Conservation (phyloP, 2,797 vertebrate species). For the Alosa sapidissima region DNA sequence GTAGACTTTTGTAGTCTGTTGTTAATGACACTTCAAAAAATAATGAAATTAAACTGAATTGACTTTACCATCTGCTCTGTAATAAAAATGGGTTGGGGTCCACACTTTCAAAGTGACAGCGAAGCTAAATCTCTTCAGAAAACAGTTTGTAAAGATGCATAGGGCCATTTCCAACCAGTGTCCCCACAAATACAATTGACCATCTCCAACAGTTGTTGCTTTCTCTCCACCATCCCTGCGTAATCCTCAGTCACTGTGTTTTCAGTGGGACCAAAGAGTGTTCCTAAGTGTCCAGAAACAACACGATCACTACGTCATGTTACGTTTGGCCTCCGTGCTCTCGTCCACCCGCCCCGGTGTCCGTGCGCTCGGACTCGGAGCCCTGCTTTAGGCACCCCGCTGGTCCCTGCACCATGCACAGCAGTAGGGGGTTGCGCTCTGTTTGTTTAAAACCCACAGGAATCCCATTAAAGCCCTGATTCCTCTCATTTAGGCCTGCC, state of each 20-base stretch:
- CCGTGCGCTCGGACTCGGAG: background rate
- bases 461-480: slow-evolving; percentile 82
- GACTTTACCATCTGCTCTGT: background rate
- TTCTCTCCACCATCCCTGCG: background rate
- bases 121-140: background rate
- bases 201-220: background rate
- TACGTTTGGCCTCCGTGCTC: background rate
- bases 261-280: background rate
- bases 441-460: slow-evolving; percentile 83
- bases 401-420: slow-evolving; percentile 76
- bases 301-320: background rate
- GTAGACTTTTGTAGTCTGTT: too few relatives aligned
- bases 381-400: slow-evolving; percentile 63
- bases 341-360: background rate
- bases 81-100: background rate
- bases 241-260: background rate
- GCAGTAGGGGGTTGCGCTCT: slow-evolving; percentile 76
- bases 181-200: background rate
- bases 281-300: too few relatives aligned
- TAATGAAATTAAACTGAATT: background rate
- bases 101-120: background rate
- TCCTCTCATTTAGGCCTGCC: slow-evolving; percentile 82
- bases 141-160: background rate
- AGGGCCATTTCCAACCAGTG: background rate
- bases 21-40: background rate